A percentile compares a stretch with the other conserved stretches of the same genome.
Conservation (phyloP, 2,888 invertebrate genomes). For the Zootermopsis nevadensis region DNA sequence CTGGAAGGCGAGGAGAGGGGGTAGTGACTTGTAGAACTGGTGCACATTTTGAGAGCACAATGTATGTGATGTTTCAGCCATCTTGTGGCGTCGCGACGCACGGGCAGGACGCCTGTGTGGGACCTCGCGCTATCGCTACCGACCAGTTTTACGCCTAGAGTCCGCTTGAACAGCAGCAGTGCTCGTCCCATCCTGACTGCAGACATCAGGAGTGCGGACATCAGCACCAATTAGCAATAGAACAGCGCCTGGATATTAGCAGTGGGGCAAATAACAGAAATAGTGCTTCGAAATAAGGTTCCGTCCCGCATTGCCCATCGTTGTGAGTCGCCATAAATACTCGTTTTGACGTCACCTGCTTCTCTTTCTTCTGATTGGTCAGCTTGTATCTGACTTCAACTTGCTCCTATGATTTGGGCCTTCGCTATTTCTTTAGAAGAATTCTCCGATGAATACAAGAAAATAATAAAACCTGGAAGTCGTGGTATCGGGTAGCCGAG, state of each 20-base stretch:
- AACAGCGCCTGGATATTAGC: background rate
- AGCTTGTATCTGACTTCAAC: no score
- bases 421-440: no score
- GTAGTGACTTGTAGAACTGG: background rate
- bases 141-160: conserved; percentile 1
- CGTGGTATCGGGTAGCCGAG: no score
- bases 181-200: background rate
- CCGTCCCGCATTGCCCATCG: no score
- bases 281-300: no score
- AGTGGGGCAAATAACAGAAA: no score
- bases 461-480: no score
- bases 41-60: background rate
- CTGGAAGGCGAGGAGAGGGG: background rate
- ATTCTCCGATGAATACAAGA: no score
- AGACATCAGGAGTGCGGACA: background rate
- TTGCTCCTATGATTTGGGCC: no score
- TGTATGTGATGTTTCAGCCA: background rate
- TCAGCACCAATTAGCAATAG: background rate
- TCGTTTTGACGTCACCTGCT: no score
- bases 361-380: no score
- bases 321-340: no score
- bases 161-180: background rate
- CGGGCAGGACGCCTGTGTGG: background rate
- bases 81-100: conserved; percentile 10
- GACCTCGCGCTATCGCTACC: background rate